Percentiles rank a stretch among this genome's conserved stretches.
Evolutionary conservation across 2,797 vertebrate species (phyloP).

Genomic region (Onychomys arenicola): DNA sequence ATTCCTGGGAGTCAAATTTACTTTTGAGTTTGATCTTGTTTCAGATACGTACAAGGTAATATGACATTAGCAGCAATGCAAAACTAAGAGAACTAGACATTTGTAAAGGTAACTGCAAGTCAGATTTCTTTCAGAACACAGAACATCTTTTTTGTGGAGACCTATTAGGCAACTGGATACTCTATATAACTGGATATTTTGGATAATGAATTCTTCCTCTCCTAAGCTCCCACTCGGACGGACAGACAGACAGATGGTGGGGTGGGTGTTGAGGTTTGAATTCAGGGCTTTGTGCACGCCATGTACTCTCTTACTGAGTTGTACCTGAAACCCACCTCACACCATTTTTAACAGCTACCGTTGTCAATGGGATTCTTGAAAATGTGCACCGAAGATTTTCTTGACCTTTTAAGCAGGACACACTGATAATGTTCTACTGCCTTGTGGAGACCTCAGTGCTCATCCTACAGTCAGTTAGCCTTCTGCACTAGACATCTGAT

Average conservation of each 20-base stretch:
- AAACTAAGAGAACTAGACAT: slow-evolving; percentile 44
- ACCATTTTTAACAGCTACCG: background rate
- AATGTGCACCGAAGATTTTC: background rate
- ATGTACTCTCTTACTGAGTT: background rate
- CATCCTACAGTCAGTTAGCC: background rate
- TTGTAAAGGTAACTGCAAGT: background rate
- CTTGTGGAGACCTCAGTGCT: background rate
- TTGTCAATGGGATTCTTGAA: slow-evolving; percentile 52
- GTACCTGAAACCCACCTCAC: background rate
- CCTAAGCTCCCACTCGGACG: background rate
- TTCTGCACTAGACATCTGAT: background rate
- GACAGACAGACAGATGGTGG: background rate
- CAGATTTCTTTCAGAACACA: background rate
- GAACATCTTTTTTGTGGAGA: background rate
- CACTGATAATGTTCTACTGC: background rate
- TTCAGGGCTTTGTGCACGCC: background rate
- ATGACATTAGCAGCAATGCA: background rate
- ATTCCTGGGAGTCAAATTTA: background rate
- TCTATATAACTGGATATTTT: slow-evolving; percentile 3
- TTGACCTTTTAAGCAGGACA: slow-evolving; percentile 34
- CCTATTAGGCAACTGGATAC: background rate
- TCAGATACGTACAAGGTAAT: slow-evolving; percentile 25
- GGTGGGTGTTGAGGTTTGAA: background rate
- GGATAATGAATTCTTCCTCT: background rate
- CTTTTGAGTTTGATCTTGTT: slow-evolving; percentile 62